These are phyloP conservation scores for Cotesia glomerata DNA, from an alignment of 1,140 invertebrate genomes.

Conservation along the genomic window DNA sequence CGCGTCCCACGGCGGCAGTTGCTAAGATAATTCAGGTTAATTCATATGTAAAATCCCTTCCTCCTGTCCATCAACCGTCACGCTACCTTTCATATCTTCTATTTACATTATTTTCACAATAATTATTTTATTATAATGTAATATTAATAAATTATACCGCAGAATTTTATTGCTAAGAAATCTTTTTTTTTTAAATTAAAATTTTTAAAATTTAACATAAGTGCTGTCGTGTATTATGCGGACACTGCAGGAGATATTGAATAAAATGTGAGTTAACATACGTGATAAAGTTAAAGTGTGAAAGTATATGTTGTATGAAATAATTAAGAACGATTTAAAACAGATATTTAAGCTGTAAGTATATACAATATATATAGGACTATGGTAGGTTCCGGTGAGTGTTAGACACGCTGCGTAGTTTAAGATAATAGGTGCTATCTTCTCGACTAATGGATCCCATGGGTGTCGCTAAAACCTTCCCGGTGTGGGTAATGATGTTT, in stretches of 20 bases:
- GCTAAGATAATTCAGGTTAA: constrained; percentile 45
- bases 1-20: background rate
- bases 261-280: background rate
- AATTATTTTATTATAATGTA: background rate
- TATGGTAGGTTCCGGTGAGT: background rate
- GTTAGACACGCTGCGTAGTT: background rate
- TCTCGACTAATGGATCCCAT: constrained; percentile 22
- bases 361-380: too few species aligned
- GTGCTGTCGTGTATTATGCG: background rate
- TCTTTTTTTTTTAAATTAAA: too few species aligned
- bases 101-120: background rate
- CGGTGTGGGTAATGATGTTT: constrained; percentile 30
- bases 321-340: constrained; percentile 32
- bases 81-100: constrained; percentile 34
- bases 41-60: constrained; percentile 47
- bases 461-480: constrained; percentile 6
- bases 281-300: background rate
- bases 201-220: too few species aligned
- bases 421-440: constrained; percentile 26
- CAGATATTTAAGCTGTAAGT: constrained; percentile 11
- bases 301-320: constrained; percentile 36
- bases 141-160: too few species aligned
- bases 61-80: constrained; percentile 49
- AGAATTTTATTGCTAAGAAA: too few species aligned
- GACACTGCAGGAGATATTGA: background rate